Evolutionary conservation across 2,113 vertebrate genomes (phyloP).

Genomic region (Morone chrysops): DNA sequence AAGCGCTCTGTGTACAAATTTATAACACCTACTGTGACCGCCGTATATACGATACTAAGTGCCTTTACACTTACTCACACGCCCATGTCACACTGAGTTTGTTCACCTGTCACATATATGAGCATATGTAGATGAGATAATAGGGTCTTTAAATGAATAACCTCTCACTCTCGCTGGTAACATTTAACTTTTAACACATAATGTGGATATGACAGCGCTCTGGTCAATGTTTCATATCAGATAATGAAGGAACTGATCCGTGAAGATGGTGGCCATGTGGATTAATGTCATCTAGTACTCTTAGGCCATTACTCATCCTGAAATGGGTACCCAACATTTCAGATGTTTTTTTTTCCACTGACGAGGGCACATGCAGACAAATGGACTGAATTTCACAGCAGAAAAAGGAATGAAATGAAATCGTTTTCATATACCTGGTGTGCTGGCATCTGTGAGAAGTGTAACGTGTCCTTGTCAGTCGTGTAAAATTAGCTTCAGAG

Average conservation of each 20-base stretch:
- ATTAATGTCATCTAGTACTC: constrained; percentile 60
- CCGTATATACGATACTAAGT: not conserved
- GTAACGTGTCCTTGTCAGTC: constrained; percentile 45
- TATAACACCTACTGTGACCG: not conserved
- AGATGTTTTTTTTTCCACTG: constrained; percentile 18
- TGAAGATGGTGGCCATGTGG: constrained; percentile 44
- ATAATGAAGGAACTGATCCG: constrained; percentile 51
- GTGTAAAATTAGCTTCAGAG: constrained; percentile 58
- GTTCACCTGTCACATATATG: not conserved
- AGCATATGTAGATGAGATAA: constrained; percentile 23
- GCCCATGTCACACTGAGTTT: not conserved
- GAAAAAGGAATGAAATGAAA: constrained; percentile 1
- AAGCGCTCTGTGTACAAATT: not conserved
- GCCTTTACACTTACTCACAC: not conserved
- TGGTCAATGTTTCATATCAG: constrained; percentile 46
- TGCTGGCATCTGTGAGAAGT: constrained; percentile 8
- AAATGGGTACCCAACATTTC: constrained; percentile 26
- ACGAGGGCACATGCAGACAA: constrained; percentile 9
- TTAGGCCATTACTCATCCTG: constrained; percentile 52
- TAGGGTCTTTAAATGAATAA: constrained; percentile 28
- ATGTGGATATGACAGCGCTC: constrained; percentile 37
- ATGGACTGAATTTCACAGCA: not conserved
- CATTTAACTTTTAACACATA: too few species aligned
- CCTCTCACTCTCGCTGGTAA: constrained; percentile 21
- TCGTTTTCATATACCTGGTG: not conserved